A percentile compares a stretch with the other conserved stretches of the same genome.
phyloP scores from a whole-genome alignment of 2,113 vertebrate genomes.

The Morone chrysops region DNA sequence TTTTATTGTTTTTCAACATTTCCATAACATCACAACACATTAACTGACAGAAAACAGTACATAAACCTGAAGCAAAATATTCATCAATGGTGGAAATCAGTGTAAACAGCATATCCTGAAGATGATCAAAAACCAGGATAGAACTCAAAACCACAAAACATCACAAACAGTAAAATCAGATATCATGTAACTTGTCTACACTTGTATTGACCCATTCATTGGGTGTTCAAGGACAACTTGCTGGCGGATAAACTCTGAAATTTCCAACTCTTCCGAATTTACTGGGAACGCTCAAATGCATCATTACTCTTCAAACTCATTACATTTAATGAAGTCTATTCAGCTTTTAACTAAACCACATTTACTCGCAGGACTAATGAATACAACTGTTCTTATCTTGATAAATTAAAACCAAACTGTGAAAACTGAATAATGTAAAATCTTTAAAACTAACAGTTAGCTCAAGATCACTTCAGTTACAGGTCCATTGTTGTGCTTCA shows the following conservation, averaged over 20 bases:
- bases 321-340: slow-evolving; percentile 74
- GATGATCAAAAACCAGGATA: neutral
- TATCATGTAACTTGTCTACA: neutral
- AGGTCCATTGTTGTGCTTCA: slow-evolving; percentile 19
- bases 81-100: too few species aligned
- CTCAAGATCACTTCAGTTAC: slow-evolving; percentile 20
- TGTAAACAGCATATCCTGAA: neutral
- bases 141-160: too few species aligned
- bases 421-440: slow-evolving; percentile 46
- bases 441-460: slow-evolving; percentile 33
- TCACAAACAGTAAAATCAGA: neutral
- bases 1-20: too few species aligned
- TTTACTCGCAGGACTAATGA: slow-evolving; percentile 66
- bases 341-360: slow-evolving; percentile 69
- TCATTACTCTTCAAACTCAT: slow-evolving; percentile 76
- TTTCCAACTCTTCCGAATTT: slow-evolving; percentile 28
- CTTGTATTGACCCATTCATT: neutral
- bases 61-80: too few species aligned
- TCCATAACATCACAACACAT: too few species aligned
- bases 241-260: slow-evolving; percentile 31
- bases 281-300: slow-evolving; percentile 50
- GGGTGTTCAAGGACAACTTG: slow-evolving; percentile 28
- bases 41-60: too few species aligned
- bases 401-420: slow-evolving; percentile 56
- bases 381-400: slow-evolving; percentile 46